These are phyloP conservation scores for Camponotus floridanus DNA, from an alignment of 1,140 invertebrate species.

Conservation along the genomic window DNA sequence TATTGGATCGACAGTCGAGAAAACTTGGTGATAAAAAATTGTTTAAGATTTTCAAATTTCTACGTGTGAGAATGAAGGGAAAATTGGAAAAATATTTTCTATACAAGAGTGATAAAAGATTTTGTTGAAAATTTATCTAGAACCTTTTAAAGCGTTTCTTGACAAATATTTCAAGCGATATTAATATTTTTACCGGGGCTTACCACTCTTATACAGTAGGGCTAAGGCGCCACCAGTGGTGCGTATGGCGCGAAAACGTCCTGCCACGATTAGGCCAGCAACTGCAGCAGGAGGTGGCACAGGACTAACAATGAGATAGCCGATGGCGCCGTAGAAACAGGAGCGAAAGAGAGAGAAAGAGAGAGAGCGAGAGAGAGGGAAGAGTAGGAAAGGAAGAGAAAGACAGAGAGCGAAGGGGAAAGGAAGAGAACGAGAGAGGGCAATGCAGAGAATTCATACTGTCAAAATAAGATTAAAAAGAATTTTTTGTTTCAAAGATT, in stretches of 20 bases:
- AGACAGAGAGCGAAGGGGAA: not conserved
- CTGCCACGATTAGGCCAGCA: slow-evolving; percentile 82
- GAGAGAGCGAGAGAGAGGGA: slow-evolving; percentile 34
- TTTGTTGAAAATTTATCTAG: not conserved
- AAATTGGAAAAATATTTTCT: not conserved
- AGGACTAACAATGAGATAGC: slow-evolving; percentile 80
- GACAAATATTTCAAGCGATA: not conserved
- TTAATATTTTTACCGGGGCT: not conserved
- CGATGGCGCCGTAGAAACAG: slow-evolving; percentile 54
- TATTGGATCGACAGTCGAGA: not conserved
- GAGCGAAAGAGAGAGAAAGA: slow-evolving; percentile 3
- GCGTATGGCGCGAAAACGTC: slow-evolving; percentile 81
- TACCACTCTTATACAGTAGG: not conserved
- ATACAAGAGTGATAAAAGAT: not conserved
- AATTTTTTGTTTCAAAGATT: not conserved
- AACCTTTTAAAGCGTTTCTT: not conserved
- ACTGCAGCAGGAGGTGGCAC: slow-evolving; percentile 80
- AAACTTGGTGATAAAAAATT: not conserved
- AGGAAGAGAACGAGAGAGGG: not conserved
- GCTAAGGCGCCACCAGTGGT: slow-evolving; percentile 72
- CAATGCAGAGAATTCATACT: not conserved
- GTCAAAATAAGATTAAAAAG: slow-evolving; percentile 33
- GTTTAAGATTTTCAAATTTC: not conserved
- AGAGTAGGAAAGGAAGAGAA: not conserved
- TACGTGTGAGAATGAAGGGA: not conserved